Conservation (phyloP, 2,888 invertebrate genomes). For the Phengaris arion region DNA sequence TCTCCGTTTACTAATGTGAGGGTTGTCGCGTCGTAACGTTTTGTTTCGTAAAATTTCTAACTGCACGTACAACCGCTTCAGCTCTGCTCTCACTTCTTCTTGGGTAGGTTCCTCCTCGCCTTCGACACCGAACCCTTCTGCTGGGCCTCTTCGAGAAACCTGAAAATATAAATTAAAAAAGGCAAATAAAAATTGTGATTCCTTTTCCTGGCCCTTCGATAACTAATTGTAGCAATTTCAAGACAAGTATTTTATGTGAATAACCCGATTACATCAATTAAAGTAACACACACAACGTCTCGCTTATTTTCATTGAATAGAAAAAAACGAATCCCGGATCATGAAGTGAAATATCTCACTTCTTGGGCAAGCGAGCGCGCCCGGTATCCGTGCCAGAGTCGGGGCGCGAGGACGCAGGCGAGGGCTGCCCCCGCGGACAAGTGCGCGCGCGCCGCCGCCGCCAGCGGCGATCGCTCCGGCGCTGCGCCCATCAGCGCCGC, state of each 20-base stretch:
- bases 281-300: too few relatives aligned
- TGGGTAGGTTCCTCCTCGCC: conserved; percentile 96
- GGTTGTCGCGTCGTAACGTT: conserved; percentile 95
- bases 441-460: conserved; percentile 91
- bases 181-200: background rate
- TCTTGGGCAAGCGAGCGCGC: conserved; percentile 85
- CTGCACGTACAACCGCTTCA: conserved; percentile 93
- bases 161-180: conserved; percentile 50
- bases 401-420: conserved; percentile 91
- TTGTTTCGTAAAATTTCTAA: conserved; percentile 95
- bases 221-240: background rate
- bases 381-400: conserved; percentile 81
- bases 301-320: too few relatives aligned
- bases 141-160: conserved; percentile 85
- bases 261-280: too few relatives aligned
- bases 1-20: conserved; percentile 95
- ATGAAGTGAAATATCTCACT: conserved; percentile 42
- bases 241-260: too few relatives aligned
- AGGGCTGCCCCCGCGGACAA: conserved; percentile 91
- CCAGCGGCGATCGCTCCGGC: conserved; percentile 89
- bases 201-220: background rate
- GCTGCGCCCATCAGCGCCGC: conserved; percentile 88
- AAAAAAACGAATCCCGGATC: background rate
- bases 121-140: conserved; percentile 85
- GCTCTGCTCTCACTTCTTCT: conserved; percentile 92